A percentile compares a stretch with the other conserved stretches of the same genome.
Evolutionary conservation across 1,140 invertebrate species (phyloP).

Genomic region (Bombus soroeensis): DNA sequence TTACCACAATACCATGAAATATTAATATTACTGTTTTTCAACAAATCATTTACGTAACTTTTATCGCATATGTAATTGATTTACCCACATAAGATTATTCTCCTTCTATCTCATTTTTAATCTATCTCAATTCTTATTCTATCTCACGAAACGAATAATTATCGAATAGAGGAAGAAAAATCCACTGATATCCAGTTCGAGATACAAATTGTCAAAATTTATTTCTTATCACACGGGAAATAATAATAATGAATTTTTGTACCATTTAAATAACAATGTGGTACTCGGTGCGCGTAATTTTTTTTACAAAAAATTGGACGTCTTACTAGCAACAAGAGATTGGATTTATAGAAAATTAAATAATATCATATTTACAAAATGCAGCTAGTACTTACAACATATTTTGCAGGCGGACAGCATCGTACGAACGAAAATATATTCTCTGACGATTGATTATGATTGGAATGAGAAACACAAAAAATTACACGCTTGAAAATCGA

Average conservation of each 20-base stretch:
- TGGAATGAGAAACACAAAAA: not conserved
- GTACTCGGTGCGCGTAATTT: not conserved
- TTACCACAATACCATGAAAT: not conserved
- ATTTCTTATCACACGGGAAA: not conserved
- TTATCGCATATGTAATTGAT: not conserved
- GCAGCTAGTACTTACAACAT: constrained; percentile 72
- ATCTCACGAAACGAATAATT: not conserved
- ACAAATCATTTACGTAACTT: not conserved
- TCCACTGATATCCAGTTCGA: not conserved
- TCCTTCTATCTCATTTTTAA: not conserved
- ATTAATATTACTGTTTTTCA: not conserved
- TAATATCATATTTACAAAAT: not conserved
- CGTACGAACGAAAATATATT: constrained; percentile 20
- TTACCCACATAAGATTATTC: not conserved
- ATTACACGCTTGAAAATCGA: no score
- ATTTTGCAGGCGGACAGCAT: constrained; percentile 69
- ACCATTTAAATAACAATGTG: not conserved
- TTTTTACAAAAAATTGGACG: not conserved
- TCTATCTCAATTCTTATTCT: not conserved
- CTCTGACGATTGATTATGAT: no score
- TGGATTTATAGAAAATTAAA: not conserved
- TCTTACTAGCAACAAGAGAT: not conserved
- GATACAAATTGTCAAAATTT: not conserved
- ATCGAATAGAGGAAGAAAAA: not conserved
- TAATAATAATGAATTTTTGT: not conserved